Conservation (phyloP, 1,140 invertebrate species). For the Cataglyphis hispanica region DNA sequence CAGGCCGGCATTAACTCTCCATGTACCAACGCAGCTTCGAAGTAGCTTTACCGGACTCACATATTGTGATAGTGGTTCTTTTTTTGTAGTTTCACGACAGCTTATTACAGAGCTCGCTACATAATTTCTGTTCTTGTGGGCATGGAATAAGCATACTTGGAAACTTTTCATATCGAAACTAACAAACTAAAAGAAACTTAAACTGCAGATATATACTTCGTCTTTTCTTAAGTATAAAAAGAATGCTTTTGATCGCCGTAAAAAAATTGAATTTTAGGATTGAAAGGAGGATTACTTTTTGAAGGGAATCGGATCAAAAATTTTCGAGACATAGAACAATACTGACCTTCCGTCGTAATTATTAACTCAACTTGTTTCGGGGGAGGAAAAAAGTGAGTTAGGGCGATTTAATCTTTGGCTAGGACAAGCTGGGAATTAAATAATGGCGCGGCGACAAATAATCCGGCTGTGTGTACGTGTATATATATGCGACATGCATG, state of each 20-base stretch:
- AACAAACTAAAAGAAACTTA: slow-evolving; percentile 13
- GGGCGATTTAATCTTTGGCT: slow-evolving; percentile 46
- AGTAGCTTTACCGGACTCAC: slow-evolving; percentile 10
- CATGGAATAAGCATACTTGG: background rate
- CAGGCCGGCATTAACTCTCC: slow-evolving; percentile 7
- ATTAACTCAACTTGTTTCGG: slow-evolving; percentile 18
- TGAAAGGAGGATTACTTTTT: background rate
- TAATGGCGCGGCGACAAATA: slow-evolving; percentile 49
- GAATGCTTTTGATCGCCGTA: background rate
- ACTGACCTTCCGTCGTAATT: background rate
- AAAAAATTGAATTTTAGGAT: background rate
- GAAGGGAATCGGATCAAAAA: background rate
- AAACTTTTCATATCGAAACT: slow-evolving; percentile 1
- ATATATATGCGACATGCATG: slow-evolving; percentile 4
- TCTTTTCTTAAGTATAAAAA: background rate
- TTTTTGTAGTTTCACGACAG: slow-evolving; percentile 5
- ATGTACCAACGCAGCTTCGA: background rate
- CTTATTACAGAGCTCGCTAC: slow-evolving; percentile 5
- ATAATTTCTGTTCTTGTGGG: slow-evolving; percentile 10
- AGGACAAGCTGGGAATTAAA: slow-evolving; percentile 41
- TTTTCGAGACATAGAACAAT: background rate
- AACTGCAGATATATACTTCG: background rate
- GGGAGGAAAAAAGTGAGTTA: background rate
- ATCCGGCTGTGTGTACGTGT: slow-evolving; percentile 24
- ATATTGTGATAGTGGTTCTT: background rate